These are phyloP conservation scores for Stichodactyla mertensii DNA, from an alignment of 64 coral and sea anemone genomes.

Conservation along the genomic window DNA sequence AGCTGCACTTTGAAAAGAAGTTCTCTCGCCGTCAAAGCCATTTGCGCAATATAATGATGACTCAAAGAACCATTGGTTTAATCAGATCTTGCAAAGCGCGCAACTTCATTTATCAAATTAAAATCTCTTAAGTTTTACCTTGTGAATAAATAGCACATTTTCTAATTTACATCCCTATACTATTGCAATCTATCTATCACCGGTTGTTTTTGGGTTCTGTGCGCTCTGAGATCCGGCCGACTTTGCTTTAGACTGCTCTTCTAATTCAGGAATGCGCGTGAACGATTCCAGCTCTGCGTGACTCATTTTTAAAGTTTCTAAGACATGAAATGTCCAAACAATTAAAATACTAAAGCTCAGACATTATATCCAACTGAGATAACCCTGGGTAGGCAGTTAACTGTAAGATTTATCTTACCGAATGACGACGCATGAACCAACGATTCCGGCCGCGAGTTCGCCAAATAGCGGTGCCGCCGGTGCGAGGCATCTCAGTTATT, in stretches of 20 bases:
- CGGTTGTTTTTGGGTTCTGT: too few species aligned
- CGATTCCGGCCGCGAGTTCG: not conserved
- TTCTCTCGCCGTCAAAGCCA: not conserved
- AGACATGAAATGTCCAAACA: too few species aligned
- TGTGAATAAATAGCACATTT: not conserved
- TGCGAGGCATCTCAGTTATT: not conserved
- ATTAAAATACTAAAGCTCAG: too few species aligned
- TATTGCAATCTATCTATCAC: too few species aligned
- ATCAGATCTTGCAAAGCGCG: not conserved
- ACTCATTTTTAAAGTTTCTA: too few species aligned
- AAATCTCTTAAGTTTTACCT: not conserved
- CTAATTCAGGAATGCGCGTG: too few species aligned
- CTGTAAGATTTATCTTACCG: not conserved
- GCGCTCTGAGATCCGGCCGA: too few species aligned
- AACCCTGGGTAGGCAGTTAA: not conserved
- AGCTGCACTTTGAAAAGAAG: not conserved
- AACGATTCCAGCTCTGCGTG: too few species aligned
- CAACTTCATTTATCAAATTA: not conserved
- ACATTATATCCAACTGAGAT: too few species aligned
- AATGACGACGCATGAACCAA: not conserved
- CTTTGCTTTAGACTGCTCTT: too few species aligned
- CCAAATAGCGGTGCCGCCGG: not conserved
- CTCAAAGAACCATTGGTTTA: not conserved
- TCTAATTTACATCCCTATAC: too few species aligned
- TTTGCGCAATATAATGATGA: not conserved